Percentiles rank a stretch among this genome's conserved stretches.
Conservation (phyloP, 1,140 invertebrate species). For the Leptestheria dahalacensis region DNA sequence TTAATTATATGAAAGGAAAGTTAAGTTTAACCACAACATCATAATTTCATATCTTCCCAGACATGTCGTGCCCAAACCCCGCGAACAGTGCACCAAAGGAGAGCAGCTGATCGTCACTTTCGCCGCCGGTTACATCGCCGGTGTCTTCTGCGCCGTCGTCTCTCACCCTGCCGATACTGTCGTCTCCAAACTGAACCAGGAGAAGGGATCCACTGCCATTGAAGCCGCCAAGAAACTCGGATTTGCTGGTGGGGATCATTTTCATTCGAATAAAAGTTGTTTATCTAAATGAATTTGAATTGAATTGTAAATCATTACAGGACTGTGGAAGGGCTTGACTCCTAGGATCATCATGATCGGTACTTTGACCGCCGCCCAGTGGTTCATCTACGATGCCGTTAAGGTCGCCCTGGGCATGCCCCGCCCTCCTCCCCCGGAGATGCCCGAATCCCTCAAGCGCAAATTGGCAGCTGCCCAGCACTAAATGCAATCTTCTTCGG, state of each 20-base stretch:
- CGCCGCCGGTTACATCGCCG: conserved; percentile 96
- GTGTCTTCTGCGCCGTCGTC: conserved; percentile 98
- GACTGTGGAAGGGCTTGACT: conserved; percentile 89
- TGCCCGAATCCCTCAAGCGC: conserved; percentile 89
- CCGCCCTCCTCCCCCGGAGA: conserved; percentile 91
- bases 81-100: conserved; percentile 74
- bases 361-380: conserved; percentile 94
- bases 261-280: neutral
- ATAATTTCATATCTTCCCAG: conserved; percentile 33
- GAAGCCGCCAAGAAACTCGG: conserved; percentile 57
- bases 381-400: conserved; percentile 99
- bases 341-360: conserved; percentile 99
- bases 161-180: conserved; percentile 98
- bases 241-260: conserved; percentile 23
- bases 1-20: no score
- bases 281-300: no score
- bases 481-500: no score
- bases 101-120: conserved; percentile 95
- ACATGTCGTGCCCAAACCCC: conserved; percentile 84
- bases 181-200: conserved; percentile 96
- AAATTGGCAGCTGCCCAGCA: conserved; percentile 45
- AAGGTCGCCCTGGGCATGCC: conserved; percentile 82
- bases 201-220: conserved; percentile 59
- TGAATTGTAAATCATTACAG: no score
- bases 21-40: no score